These are phyloP conservation scores for Phyllostomus discolor DNA, from an alignment of 2,113 vertebrate genomes.

Conservation along the genomic window DNA sequence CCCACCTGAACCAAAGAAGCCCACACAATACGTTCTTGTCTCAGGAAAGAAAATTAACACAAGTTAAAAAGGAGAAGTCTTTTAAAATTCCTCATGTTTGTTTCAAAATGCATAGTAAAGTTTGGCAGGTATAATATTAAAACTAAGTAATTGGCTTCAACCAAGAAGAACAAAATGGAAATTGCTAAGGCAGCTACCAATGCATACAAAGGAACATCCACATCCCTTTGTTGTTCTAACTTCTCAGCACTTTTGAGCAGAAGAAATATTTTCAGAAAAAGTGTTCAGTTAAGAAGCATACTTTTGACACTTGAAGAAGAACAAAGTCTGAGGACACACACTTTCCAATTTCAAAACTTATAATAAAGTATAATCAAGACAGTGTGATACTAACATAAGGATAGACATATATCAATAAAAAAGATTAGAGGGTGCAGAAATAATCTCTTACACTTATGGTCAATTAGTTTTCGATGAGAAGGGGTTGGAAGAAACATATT, in stretches of 20 bases:
- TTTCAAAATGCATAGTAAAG: background rate
- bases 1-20: background rate
- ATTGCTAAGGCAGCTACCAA: background rate
- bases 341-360: background rate
- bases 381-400: background rate
- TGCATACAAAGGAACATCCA: background rate
- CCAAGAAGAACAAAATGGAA: background rate
- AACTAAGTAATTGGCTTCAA: background rate
- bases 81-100: background rate
- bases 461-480: background rate
- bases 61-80: background rate
- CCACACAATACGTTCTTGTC: background rate
- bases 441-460: background rate
- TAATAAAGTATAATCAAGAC: background rate
- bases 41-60: background rate
- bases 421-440: background rate
- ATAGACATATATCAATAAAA: background rate
- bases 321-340: background rate
- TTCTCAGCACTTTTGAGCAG: background rate
- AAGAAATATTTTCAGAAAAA: background rate
- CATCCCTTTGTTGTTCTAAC: background rate
- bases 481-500: background rate
- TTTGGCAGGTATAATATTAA: background rate
- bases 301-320: background rate
- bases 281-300: background rate